phyloP scores from a whole-genome alignment of 2,797 vertebrate species.

The Chiroxiphia lanceolata region DNA sequence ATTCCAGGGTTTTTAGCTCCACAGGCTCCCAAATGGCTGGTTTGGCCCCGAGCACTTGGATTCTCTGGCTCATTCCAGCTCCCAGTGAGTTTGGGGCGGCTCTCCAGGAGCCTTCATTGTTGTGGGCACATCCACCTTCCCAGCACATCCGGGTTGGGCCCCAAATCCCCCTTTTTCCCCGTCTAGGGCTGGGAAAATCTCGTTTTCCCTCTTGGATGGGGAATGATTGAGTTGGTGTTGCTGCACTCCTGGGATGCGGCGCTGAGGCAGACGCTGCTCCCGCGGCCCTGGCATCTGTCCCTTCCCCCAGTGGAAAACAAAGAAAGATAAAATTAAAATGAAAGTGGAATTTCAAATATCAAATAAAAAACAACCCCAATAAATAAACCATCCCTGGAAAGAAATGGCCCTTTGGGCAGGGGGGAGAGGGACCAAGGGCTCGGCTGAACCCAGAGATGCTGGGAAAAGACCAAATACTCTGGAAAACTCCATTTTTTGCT shows the following conservation, averaged over 20 bases:
- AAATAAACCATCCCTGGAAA: constrained; percentile 9
- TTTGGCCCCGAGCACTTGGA: background rate
- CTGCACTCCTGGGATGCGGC: accelerated
- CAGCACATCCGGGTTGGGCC: background rate
- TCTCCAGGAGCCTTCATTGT: background rate
- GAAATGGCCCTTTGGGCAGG: background rate
- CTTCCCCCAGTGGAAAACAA: background rate
- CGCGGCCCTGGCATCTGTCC: accelerated
- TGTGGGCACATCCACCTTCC: background rate
- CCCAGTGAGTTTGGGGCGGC: too few relatives aligned
- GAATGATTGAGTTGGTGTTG: accelerated
- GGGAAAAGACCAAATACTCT: background rate
- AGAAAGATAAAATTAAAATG: background rate
- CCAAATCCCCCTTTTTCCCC: accelerated
- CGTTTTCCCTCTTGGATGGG: accelerated
- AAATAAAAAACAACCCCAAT: background rate
- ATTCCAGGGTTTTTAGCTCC: background rate
- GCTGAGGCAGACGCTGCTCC: accelerated
- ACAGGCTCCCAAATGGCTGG: background rate
- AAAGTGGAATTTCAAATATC: background rate
- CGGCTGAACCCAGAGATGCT: accelerated
- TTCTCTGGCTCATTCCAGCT: background rate
- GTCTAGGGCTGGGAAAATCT: background rate
- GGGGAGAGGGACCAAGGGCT: background rate
- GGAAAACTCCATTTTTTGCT: background rate